phyloP scores from a whole-genome alignment of 2,113 vertebrate species.

The Notothenia coriiceps region DNA sequence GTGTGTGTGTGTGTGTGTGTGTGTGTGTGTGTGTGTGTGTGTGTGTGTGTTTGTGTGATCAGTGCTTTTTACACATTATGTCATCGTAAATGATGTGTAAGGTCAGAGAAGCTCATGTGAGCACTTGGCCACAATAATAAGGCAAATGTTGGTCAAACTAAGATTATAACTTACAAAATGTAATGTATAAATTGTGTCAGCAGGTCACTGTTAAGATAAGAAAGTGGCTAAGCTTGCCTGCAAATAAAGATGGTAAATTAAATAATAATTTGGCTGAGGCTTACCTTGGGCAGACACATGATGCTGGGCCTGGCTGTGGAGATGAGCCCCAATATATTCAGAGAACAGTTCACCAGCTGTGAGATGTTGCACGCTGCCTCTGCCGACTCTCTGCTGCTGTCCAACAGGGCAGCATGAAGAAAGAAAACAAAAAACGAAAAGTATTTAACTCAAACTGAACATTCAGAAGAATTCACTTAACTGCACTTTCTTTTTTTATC shows the following conservation, averaged over 20 bases:
- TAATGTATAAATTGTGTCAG: not conserved
- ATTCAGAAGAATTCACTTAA: not conserved
- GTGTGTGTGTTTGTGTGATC: too few species aligned
- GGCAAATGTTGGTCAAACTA: not conserved
- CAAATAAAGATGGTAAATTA: not conserved
- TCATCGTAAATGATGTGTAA: not conserved
- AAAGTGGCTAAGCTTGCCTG: not conserved
- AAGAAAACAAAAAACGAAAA: not conserved
- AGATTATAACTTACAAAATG: not conserved
- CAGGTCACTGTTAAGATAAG: not conserved
- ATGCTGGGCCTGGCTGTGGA: constrained; percentile 97
- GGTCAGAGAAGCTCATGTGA: not conserved
- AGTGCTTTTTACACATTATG: too few species aligned
- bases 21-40: too few species aligned
- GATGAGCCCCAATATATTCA: constrained; percentile 95
- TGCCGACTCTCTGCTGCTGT: constrained; percentile 97
- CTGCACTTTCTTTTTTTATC: not conserved
- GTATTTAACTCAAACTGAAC: not conserved
- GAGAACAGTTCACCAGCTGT: constrained; percentile 94
- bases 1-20: too few species aligned
- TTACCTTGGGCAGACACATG: constrained; percentile 97
- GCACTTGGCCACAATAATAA: not conserved
- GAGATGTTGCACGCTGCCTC: constrained; percentile 96
- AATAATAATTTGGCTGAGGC: not conserved
- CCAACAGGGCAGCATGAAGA: constrained; percentile 86